These are phyloP conservation scores for Galemys pyrenaicus DNA, from an alignment of 2,113 vertebrate species.

Conservation along the genomic window DNA sequence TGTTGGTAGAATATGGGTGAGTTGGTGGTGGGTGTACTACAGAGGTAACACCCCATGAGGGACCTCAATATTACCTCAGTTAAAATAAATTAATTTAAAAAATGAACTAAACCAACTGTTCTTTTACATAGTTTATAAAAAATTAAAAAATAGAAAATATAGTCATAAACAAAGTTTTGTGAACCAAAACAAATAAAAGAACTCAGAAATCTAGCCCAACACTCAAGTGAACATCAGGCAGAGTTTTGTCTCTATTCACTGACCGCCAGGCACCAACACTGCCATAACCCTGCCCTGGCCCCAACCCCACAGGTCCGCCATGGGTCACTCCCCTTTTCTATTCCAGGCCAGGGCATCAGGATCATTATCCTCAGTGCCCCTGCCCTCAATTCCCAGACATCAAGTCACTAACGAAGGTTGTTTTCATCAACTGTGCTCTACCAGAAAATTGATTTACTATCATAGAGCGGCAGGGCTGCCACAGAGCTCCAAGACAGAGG, in stretches of 20 bases:
- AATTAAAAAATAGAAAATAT: too few relatives aligned
- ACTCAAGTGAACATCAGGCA: background rate
- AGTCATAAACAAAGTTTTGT: too few relatives aligned
- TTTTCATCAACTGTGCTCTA: slow-evolving; percentile 3
- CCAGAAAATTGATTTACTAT: background rate
- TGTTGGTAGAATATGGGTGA: too few relatives aligned
- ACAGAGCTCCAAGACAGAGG: background rate
- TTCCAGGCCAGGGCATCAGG: background rate
- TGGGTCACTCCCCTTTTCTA: background rate
- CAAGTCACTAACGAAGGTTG: background rate
- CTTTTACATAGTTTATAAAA: too few relatives aligned
- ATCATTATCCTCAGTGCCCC: background rate
- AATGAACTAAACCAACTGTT: too few relatives aligned
- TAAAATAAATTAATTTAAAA: too few relatives aligned
- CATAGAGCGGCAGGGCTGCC: background rate
- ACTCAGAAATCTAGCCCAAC: background rate
- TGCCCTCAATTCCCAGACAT: background rate
- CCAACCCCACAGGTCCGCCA: background rate
- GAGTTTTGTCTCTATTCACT: background rate
- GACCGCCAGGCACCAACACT: background rate
- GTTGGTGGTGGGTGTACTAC: too few relatives aligned
- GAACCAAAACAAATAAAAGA: too few relatives aligned
- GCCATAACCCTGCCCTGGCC: background rate
- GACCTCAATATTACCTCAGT: too few relatives aligned
- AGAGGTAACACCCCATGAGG: too few relatives aligned